Conservation (phyloP, 2,888 invertebrate genomes). For the Mythimna loreyi region DNA sequence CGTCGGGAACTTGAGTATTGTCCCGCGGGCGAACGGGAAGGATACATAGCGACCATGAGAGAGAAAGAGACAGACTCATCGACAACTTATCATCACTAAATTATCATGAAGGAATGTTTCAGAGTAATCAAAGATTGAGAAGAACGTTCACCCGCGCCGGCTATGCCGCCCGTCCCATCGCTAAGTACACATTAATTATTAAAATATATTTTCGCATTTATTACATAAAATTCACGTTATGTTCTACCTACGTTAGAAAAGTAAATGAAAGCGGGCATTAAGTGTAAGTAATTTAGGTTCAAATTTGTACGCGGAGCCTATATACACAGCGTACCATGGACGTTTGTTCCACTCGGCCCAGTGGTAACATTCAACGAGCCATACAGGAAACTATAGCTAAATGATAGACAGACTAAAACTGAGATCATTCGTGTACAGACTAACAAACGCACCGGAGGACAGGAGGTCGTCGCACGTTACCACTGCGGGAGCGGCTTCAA, state of each 20-base stretch:
- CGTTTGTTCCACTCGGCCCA: constrained; percentile 85
- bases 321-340: constrained; percentile 90
- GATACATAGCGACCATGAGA: constrained; percentile 46
- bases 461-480: constrained; percentile 71
- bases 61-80: constrained; percentile 58
- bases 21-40: constrained; percentile 86
- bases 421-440: constrained; percentile 78
- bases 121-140: constrained; percentile 51
- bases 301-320: constrained; percentile 90
- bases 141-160: constrained; percentile 87
- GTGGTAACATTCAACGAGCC: constrained; percentile 74
- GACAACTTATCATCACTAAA: constrained; percentile 52
- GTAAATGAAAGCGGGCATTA: constrained; percentile 87
- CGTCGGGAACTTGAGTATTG: constrained; percentile 84
- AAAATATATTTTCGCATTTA: constrained; percentile 91
- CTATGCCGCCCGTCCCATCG: constrained; percentile 88
- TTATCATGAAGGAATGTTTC: constrained; percentile 57
- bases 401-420: constrained; percentile 73
- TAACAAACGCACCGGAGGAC: constrained; percentile 64
- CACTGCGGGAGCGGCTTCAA: constrained; percentile 81
- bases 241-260: constrained; percentile 90
- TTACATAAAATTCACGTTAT: constrained; percentile 91
- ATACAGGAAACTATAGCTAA: constrained; percentile 69
- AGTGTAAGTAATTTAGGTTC: constrained; percentile 87
- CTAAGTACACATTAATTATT: constrained; percentile 91